These are phyloP conservation scores for Moxostoma hubbsi DNA, from an alignment of 2,797 vertebrate species.

Conservation along the genomic window DNA sequence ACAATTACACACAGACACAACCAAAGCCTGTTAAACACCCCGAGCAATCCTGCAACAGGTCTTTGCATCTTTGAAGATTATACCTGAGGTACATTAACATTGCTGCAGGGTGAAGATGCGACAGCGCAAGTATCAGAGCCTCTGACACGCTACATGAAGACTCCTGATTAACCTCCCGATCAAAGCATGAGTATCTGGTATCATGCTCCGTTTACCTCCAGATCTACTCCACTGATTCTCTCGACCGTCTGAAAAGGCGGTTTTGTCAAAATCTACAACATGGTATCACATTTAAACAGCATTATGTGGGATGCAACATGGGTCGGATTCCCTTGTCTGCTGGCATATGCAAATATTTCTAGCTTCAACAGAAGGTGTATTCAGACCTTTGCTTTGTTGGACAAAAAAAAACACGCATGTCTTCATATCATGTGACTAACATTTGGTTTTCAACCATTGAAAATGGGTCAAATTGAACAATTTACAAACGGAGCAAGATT, in stretches of 20 bases:
- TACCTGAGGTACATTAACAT: not conserved
- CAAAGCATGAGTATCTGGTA: not conserved
- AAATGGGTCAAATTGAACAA: too few relatives aligned
- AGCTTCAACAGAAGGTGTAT: too few relatives aligned
- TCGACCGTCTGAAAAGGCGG: not conserved
- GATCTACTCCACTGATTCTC: not conserved
- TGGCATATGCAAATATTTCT: too few relatives aligned
- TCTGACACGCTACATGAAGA: not conserved
- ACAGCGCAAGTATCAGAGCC: not conserved
- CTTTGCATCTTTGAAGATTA: not conserved
- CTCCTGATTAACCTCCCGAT: slow-evolving; percentile 1
- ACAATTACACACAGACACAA: not conserved
- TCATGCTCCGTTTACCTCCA: not conserved
- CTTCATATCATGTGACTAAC: too few relatives aligned
- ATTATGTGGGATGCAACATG: not conserved
- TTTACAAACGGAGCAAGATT: too few relatives aligned
- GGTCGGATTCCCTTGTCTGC: not conserved
- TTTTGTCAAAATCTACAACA: not conserved
- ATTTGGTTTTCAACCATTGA: too few relatives aligned
- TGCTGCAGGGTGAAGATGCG: not conserved
- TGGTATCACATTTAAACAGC: not conserved
- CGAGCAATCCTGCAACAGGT: not conserved
- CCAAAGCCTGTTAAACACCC: not conserved
- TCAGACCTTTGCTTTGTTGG: too few relatives aligned
- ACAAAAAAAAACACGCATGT: too few relatives aligned